phyloP scores from a whole-genome alignment of 2,797 vertebrate species.

The Geotrypetes seraphini region DNA sequence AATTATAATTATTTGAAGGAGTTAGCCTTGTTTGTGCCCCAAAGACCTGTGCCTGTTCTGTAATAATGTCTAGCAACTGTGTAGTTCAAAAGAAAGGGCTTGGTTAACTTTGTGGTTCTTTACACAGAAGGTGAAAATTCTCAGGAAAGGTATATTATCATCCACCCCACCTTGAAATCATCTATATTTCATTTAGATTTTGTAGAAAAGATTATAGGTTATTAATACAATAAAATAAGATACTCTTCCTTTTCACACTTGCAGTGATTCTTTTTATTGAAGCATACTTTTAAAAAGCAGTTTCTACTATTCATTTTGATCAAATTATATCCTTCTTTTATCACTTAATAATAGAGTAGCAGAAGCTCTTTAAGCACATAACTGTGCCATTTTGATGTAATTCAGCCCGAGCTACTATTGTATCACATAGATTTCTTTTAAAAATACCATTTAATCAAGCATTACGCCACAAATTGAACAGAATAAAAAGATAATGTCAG shows the following conservation, averaged over 20 bases:
- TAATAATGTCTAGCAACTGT: too few species aligned
- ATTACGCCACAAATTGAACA: constrained; percentile 35
- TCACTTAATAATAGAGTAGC: constrained; percentile 50
- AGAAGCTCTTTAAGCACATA: constrained; percentile 45
- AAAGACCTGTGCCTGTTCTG: too few species aligned
- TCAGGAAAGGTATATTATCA: too few species aligned
- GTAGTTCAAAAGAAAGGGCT: too few species aligned
- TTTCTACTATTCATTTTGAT: constrained; percentile 49
- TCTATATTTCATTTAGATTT: too few species aligned
- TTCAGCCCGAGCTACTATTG: constrained; percentile 50
- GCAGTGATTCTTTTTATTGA: constrained; percentile 46
- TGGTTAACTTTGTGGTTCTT: too few species aligned
- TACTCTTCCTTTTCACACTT: constrained; percentile 29
- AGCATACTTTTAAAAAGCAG: constrained; percentile 32
- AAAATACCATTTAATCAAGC: constrained; percentile 52
- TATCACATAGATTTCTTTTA: constrained; percentile 48
- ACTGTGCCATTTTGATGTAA: constrained; percentile 51
- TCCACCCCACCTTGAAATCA: too few species aligned
- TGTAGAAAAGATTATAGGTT: too few species aligned
- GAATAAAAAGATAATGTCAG: constrained; percentile 41
- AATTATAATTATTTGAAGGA: too few species aligned
- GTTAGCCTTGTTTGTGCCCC: too few species aligned
- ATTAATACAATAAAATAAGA: constrained; percentile 35
- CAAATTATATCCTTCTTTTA: constrained; percentile 57
- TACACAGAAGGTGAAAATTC: too few species aligned